Conservation (phyloP, 2,797 vertebrate species). For the Cirrhinus molitorella region DNA sequence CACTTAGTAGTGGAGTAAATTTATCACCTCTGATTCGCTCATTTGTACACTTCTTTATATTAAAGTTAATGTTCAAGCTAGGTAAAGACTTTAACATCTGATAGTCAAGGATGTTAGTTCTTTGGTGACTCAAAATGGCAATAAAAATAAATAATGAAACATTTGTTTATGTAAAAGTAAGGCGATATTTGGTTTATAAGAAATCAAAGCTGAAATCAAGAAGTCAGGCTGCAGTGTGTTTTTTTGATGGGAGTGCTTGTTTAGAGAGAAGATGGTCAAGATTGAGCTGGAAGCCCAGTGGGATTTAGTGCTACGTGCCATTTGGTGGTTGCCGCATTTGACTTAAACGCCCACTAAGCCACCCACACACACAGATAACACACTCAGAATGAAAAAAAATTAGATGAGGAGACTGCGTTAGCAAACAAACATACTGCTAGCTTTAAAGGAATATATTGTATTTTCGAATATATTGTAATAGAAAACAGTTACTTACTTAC, state of each 20-base stretch:
- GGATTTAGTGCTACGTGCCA: conserved; percentile 63
- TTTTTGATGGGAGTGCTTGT: conserved; percentile 44
- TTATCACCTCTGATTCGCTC: background rate
- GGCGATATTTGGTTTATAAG: background rate
- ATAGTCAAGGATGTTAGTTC: background rate
- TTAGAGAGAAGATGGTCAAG: conserved; percentile 47
- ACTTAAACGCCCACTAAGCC: background rate
- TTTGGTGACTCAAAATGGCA: background rate
- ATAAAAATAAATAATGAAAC: background rate
- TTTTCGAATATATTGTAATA: background rate
- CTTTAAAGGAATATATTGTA: background rate
- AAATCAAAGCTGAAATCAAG: conserved; percentile 31
- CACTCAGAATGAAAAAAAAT: background rate
- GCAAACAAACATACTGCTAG: conserved; percentile 5
- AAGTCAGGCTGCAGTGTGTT: conserved; percentile 15
- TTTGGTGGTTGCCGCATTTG: conserved; percentile 21
- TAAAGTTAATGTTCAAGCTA: background rate
- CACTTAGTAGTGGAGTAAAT: background rate
- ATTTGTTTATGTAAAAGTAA: background rate
- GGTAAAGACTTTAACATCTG: background rate
- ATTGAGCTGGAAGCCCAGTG: conserved; percentile 44
- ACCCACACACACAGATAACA: conserved; percentile 22
- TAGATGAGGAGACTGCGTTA: conserved; percentile 39
- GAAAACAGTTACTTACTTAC: background rate
- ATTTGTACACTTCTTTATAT: background rate